These are phyloP conservation scores for Mesocentrotus franciscanus DNA, from an alignment of 53 echinoderm and acorn worm genomes.

Conservation along the genomic window DNA sequence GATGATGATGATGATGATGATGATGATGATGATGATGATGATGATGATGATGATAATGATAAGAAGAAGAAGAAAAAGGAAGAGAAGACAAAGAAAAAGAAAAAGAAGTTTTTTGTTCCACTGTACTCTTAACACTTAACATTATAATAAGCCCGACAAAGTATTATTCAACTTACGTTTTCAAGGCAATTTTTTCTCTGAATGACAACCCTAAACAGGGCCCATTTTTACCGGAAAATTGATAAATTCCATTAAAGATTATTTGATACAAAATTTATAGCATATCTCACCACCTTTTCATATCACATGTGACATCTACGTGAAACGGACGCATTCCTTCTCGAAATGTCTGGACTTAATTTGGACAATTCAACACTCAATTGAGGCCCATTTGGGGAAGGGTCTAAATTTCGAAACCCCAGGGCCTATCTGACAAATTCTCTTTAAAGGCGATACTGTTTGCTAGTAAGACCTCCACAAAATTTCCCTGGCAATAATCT, in stretches of 20 bases:
- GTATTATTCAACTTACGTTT: not conserved
- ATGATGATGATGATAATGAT: too few species aligned
- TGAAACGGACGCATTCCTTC: not conserved
- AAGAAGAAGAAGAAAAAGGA: not conserved
- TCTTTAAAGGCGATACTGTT: not conserved
- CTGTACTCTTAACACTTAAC: not conserved
- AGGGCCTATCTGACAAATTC: not conserved
- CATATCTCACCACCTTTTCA: constrained; percentile 30
- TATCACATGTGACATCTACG: constrained; percentile 2
- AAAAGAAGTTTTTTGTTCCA: too few species aligned
- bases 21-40: too few species aligned
- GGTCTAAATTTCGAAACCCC: not conserved
- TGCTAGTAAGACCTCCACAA: not conserved
- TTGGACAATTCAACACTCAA: constrained; percentile 28
- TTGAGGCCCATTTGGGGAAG: not conserved
- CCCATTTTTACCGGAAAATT: not conserved
- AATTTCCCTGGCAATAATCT: not conserved
- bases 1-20: too few species aligned
- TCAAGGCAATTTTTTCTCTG: not conserved
- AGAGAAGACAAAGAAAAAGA: not conserved
- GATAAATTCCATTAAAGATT: constrained; percentile 7
- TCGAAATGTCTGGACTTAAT: not conserved
- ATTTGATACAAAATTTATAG: constrained; percentile 6
- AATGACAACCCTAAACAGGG: not conserved
- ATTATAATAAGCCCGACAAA: not conserved